Conservation (phyloP, 1,140 invertebrate genomes). For the Diabrotica virgifera region DNA sequence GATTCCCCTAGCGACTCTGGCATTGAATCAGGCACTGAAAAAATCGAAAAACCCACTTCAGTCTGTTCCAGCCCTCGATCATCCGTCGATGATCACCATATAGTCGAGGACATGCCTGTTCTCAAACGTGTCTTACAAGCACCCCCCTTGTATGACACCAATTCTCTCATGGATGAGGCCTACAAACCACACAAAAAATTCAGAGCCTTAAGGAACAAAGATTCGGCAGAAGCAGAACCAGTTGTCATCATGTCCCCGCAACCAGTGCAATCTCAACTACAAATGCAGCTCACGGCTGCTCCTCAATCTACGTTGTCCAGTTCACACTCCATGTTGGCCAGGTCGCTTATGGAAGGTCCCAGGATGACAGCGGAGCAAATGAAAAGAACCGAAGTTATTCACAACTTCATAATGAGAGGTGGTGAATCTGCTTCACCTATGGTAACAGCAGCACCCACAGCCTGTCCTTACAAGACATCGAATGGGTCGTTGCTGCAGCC, state of each 20-base stretch:
- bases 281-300: conserved; percentile 49
- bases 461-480: conserved; percentile 44
- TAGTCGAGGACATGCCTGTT: conserved; percentile 89
- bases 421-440: conserved; percentile 49
- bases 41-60: conserved; percentile 74
- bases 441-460: conserved; percentile 38
- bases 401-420: conserved; percentile 82
- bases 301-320: conserved; percentile 61
- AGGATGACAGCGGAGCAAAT: conserved; percentile 84
- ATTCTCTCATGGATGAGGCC: conserved; percentile 88
- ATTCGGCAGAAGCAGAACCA: conserved; percentile 72
- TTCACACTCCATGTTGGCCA: conserved; percentile 82
- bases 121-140: conserved; percentile 87
- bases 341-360: conserved; percentile 83
- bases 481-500: conserved; percentile 39
- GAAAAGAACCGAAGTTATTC: conserved; percentile 84
- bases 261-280: conserved; percentile 46
- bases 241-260: conserved; percentile 45
- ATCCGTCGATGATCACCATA: conserved; percentile 75
- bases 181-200: conserved; percentile 96
- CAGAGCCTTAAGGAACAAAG: conserved; percentile 74
- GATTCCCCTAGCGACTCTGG: conserved; percentile 90
- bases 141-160: conserved; percentile 83
- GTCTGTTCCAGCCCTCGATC: conserved; percentile 82
- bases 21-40: conserved; percentile 89